Evolutionary conservation across 92 coral and sea anemone genomes (phyloP).

Genomic region (Siderastrea siderea): DNA sequence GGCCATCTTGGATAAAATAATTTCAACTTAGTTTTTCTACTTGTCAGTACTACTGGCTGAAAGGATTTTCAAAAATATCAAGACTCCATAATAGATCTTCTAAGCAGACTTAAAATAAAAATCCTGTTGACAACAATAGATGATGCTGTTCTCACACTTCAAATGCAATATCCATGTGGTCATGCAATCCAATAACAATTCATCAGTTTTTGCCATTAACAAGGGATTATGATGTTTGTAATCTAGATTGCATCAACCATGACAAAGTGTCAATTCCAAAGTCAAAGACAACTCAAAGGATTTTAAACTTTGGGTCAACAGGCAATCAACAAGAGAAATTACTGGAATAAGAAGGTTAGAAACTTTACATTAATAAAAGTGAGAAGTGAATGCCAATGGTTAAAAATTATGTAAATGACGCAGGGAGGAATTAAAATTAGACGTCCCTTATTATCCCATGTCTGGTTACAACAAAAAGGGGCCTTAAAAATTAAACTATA

Average conservation of each 20-base stretch:
- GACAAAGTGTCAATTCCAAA: not conserved
- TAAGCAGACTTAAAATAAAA: too few relatives aligned
- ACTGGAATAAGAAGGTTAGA: not conserved
- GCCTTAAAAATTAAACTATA: not conserved
- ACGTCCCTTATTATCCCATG: not conserved
- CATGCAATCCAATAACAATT: not conserved
- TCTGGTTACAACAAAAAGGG: slow-evolving; percentile 12
- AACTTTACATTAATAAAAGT: not conserved
- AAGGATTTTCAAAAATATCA: too few relatives aligned
- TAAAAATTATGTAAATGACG: slow-evolving; percentile 23
- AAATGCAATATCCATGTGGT: not conserved
- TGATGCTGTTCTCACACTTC: too few relatives aligned
- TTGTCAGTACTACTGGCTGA: too few relatives aligned
- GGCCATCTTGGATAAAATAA: too few relatives aligned
- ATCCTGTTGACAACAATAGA: too few relatives aligned
- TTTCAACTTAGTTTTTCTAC: too few relatives aligned
- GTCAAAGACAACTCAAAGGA: not conserved
- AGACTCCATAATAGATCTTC: too few relatives aligned
- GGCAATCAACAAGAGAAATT: not conserved
- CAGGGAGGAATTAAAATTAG: not conserved
- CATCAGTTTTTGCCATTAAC: not conserved
- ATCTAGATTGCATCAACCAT: too few relatives aligned
- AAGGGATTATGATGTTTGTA: not conserved
- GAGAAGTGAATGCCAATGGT: not conserved
- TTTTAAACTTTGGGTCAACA: not conserved